phyloP scores from a whole-genome alignment of 2,888 invertebrate genomes.

The Ceratothoa steindachneri region DNA sequence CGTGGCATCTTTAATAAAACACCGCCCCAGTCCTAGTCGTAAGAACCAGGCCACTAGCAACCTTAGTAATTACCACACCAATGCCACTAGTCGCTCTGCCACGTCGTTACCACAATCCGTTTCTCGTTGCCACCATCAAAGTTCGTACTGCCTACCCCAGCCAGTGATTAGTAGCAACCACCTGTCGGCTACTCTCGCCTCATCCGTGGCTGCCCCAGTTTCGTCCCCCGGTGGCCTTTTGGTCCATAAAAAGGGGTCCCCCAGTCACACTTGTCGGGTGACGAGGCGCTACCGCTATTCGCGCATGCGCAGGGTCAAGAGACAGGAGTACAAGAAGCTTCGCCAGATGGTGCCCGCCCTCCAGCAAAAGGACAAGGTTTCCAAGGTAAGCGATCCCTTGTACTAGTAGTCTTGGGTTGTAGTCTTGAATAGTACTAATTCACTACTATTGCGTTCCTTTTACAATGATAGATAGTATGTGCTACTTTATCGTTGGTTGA shows the following conservation, averaged over 20 bases:
- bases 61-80: neutral
- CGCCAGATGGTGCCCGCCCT: constrained; percentile 54
- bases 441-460: too few species aligned
- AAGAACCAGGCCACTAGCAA: neutral
- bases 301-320: neutral
- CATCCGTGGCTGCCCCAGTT: neutral
- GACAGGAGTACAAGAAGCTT: constrained; percentile 53
- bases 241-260: neutral
- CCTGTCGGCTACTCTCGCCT: neutral
- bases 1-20: too few species aligned
- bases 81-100: neutral
- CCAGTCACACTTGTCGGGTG: neutral
- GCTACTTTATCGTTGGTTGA: too few species aligned
- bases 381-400: constrained; percentile 53
- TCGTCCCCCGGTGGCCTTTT: neutral
- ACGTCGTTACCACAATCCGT: too few species aligned
- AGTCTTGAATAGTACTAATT: too few species aligned
- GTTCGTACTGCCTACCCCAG: neutral
- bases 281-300: neutral
- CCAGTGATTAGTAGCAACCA: neutral
- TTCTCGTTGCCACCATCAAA: neutral
- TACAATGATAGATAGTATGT: too few species aligned
- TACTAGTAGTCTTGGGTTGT: too few species aligned
- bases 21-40: neutral
- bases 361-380: constrained; percentile 53